These are phyloP conservation scores for Neoascia interrupta DNA, from an alignment of 2,888 invertebrate genomes.

Conservation along the genomic window DNA sequence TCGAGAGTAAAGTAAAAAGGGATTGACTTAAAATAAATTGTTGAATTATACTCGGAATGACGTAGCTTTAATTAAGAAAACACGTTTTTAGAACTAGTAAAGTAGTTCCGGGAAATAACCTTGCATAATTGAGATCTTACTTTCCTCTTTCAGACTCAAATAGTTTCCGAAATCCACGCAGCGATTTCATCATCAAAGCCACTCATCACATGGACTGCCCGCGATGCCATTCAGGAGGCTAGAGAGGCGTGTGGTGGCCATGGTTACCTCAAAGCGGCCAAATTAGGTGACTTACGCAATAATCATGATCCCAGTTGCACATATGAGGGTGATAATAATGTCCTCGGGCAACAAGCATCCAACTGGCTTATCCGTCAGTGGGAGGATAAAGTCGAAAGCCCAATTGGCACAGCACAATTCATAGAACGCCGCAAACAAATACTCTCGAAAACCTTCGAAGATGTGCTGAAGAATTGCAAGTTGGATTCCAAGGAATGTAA, in stretches of 20 bases:
- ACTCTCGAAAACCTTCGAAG: constrained; percentile 74
- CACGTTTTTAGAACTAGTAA: no score
- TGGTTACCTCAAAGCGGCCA: constrained; percentile 88
- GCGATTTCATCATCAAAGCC: constrained; percentile 84
- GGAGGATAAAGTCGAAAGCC: constrained; percentile 82
- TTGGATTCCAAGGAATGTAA: constrained; percentile 76
- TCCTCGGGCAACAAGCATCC: constrained; percentile 92
- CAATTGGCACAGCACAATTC: constrained; percentile 87
- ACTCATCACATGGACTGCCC: constrained; percentile 87
- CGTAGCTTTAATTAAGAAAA: no score
- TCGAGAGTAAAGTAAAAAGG: no score
- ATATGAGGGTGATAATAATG: constrained; percentile 97
- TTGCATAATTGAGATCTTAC: neutral
- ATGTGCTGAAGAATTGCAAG: constrained; percentile 63
- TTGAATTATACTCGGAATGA: no score
- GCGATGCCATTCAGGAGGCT: constrained; percentile 90
- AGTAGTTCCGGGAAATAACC: neutral
- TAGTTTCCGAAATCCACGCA: constrained; percentile 84
- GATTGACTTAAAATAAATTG: no score
- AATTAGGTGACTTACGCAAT: constrained; percentile 90
- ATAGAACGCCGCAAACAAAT: constrained; percentile 81
- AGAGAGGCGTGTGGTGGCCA: constrained; percentile 93
- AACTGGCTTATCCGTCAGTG: constrained; percentile 91
- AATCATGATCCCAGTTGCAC: constrained; percentile 95
- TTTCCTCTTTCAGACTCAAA: constrained; percentile 74